Evolutionary conservation across 1,140 invertebrate genomes (phyloP), one percentile per base, ranked within the genome.

Genomic region (Orchestia grillus): DNA sequence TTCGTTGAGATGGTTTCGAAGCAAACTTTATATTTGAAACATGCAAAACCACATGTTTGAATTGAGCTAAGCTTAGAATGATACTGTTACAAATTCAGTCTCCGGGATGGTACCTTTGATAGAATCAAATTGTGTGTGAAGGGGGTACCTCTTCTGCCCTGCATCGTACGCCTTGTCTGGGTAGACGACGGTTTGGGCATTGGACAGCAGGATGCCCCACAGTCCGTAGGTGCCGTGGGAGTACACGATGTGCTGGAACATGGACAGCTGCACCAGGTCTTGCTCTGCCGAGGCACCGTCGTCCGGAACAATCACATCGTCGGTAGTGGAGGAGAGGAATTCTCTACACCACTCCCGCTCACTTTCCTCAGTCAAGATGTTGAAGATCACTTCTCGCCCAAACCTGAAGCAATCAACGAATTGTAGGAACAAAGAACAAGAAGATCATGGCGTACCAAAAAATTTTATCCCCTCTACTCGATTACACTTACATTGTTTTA

Each of bases 181-280:
- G 92, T 94, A 94, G 44, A 94, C 92, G 41, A 94, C 92, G 3
- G 92, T 94, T 47, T 94, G 41, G 44, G 92, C 92, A 36, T 94
- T 47, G 8, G 92, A 94, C 41, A 47, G 44, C 92, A 94, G 44
- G 43, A 94, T 94, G 36, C 41, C 44, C 92, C 92, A 94, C 44
- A 94, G 41, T 6, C 92, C 92, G 36, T 47, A 94, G 0, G 92
- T 94, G 92, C 92, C 92, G 4, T 94, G 92, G 0, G 92, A 94
- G 44, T 94, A 94, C 11, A 87, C 77, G 8, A 47, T 87, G 62
- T 77, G 95, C 11, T 90, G 44, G 42, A 47, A 87, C 40, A n/a
- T 44, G 36, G 88, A 44, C 53, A 77, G 57, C 42, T 77, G 57
- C 19, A 44, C 44, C 44, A 94, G 15, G 43, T 96, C 95, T 47